Percentiles rank a stretch among this genome's conserved stretches.
Evolutionary conservation across 2,113 vertebrate species (phyloP).

Genomic region (Sylvilagus bachmani): DNA sequence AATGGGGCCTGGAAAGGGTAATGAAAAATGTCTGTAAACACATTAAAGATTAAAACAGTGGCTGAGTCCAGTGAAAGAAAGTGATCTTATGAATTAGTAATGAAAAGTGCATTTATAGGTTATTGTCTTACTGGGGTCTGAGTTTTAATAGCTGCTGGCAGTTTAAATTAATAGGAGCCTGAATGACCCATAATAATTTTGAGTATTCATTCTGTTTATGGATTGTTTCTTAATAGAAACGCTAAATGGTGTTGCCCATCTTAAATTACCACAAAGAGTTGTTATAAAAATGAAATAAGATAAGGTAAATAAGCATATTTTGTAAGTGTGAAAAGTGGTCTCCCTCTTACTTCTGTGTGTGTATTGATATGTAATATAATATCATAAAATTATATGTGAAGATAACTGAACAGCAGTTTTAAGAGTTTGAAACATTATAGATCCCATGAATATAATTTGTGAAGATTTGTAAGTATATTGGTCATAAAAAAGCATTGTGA

Average conservation of each 20-base stretch:
- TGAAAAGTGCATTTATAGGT: constrained; percentile 39
- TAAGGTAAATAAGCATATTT: constrained; percentile 54
- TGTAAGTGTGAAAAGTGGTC: neutral
- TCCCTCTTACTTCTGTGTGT: neutral
- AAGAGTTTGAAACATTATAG: constrained; percentile 57
- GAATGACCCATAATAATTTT: constrained; percentile 22
- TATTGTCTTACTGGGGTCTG: constrained; percentile 53
- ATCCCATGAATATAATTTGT: constrained; percentile 32
- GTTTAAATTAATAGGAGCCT: constrained; percentile 64
- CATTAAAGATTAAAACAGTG: constrained; percentile 53
- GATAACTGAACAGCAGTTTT: constrained; percentile 37
- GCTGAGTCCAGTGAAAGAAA: constrained; percentile 31
- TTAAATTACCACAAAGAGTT: constrained; percentile 36
- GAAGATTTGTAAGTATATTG: neutral
- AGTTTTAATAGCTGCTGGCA: constrained; percentile 65
- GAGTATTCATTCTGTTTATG: constrained; percentile 53
- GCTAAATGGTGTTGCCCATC: constrained; percentile 15
- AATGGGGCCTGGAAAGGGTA: constrained; percentile 44
- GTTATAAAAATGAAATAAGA: constrained; percentile 54
- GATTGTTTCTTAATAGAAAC: constrained; percentile 65
- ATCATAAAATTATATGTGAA: neutral
- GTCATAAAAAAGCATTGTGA: constrained; percentile 23
- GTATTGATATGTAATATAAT: neutral
- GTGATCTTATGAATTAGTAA: constrained; percentile 57
- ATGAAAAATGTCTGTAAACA: constrained; percentile 65